Conservation (phyloP, 1,140 invertebrate genomes). For the Drosophila willistoni region DNA sequence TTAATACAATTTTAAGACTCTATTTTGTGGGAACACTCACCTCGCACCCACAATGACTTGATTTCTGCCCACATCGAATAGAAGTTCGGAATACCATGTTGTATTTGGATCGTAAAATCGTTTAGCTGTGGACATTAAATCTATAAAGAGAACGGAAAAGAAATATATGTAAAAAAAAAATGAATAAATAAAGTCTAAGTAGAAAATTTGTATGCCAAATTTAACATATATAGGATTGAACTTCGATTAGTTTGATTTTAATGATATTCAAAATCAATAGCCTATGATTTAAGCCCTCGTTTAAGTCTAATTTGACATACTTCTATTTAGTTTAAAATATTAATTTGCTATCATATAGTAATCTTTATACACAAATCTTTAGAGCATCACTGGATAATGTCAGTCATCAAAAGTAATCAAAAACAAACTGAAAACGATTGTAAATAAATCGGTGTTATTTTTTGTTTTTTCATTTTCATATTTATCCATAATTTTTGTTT, state of each 20-base stretch:
- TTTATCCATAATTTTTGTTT: slow-evolving; percentile 37
- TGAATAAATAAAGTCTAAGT: not conserved
- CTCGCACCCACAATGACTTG: slow-evolving; percentile 92
- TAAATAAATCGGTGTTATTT: slow-evolving; percentile 51
- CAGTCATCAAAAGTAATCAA: slow-evolving; percentile 11
- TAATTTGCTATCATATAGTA: no score
- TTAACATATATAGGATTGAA: no score
- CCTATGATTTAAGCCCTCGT: no score
- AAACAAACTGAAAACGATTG: slow-evolving; percentile 61
- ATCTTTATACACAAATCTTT: not conserved
- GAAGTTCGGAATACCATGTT: slow-evolving; percentile 89
- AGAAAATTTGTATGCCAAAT: no score
- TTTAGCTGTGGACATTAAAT: slow-evolving; percentile 84
- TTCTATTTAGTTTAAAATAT: no score
- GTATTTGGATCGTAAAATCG: slow-evolving; percentile 87
- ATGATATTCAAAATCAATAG: no score
- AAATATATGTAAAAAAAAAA: not conserved
- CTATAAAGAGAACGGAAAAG: slow-evolving; percentile 75
- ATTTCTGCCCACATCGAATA: slow-evolving; percentile 92
- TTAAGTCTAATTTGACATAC: no score
- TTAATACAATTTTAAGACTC: slow-evolving; percentile 22
- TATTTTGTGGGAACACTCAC: slow-evolving; percentile 84
- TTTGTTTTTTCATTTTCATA: not conserved
- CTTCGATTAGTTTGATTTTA: no score
- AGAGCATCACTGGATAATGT: not conserved